These are phyloP conservation scores for Pheosia gnoma DNA, from an alignment of 2,888 invertebrate genomes.

Conservation along the genomic window DNA sequence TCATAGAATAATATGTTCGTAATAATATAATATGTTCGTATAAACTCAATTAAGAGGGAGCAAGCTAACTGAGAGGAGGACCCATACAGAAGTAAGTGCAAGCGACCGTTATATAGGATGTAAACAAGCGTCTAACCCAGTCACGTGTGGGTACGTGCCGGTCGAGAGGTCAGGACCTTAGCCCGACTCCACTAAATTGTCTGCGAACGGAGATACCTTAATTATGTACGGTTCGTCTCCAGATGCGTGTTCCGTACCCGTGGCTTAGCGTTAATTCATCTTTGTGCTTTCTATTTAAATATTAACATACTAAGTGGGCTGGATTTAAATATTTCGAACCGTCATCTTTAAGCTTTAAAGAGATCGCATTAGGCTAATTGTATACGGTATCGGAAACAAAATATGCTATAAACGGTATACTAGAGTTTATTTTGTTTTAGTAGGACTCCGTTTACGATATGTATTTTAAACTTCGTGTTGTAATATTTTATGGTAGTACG, in stretches of 20 bases:
- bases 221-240: constrained; percentile 50
- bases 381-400: too few relatives aligned
- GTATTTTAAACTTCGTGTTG: too few relatives aligned
- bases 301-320: background rate
- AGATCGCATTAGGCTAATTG: too few relatives aligned
- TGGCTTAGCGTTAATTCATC: background rate
- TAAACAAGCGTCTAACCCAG: constrained; percentile 32
- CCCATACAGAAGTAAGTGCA: constrained; percentile 2
- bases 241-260: constrained; percentile 27
- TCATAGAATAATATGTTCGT: too few relatives aligned
- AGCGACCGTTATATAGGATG: constrained; percentile 10
- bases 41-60: too few relatives aligned
- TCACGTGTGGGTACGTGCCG: constrained; percentile 54
- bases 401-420: too few relatives aligned
- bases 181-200: constrained; percentile 57
- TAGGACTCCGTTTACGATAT: too few relatives aligned
- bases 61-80: constrained; percentile 10
- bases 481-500: too few relatives aligned
- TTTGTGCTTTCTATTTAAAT: background rate
- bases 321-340: too few relatives aligned
- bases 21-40: too few relatives aligned
- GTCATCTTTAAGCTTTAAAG: too few relatives aligned
- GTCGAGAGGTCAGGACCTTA: constrained; percentile 58
- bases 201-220: constrained; percentile 48
- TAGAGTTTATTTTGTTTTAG: too few relatives aligned